Percentiles rank a stretch among this genome's conserved stretches.
These are phyloP conservation scores for Glaucidium brasilianum DNA, from an alignment of 2,113 vertebrate species.

Conservation along the genomic window DNA sequence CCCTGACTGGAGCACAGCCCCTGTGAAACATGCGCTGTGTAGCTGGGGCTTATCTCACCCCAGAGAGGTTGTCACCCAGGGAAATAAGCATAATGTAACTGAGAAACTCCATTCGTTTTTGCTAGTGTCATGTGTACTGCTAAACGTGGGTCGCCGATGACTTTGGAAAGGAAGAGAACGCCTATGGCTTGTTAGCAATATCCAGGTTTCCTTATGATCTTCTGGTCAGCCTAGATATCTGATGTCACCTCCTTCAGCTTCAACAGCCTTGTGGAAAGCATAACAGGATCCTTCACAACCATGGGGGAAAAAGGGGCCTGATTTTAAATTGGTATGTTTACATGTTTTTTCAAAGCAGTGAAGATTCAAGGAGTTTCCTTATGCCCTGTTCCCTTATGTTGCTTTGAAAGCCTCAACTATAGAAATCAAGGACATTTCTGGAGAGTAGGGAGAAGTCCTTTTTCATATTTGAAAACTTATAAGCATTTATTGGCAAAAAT, in stretches of 20 bases:
- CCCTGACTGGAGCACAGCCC: neutral
- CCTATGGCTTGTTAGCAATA: neutral
- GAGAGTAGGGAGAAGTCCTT: neutral
- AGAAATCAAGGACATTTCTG: neutral
- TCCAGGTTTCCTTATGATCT: neutral
- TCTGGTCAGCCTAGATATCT: neutral
- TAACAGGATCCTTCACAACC: neutral
- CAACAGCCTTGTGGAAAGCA: neutral
- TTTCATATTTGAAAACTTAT: neutral
- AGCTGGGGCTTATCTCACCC: neutral
- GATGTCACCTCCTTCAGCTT: neutral
- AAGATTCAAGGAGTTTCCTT: neutral
- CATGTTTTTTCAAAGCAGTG: neutral
- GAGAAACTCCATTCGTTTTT: neutral
- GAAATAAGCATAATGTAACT: neutral
- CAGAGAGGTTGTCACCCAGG: neutral
- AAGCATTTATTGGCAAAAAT: neutral
- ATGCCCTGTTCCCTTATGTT: neutral
- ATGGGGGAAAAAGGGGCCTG: neutral
- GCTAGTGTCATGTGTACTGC: neutral
- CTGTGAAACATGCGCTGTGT: fast-evolving
- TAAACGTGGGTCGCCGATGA: neutral
- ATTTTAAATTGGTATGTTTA: neutral
- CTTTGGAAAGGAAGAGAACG: neutral
- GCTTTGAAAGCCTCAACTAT: neutral